Base-by-base conservation (phyloP, 35 echinoderm and acorn worm species). In the Anneissia japonica region DNA sequence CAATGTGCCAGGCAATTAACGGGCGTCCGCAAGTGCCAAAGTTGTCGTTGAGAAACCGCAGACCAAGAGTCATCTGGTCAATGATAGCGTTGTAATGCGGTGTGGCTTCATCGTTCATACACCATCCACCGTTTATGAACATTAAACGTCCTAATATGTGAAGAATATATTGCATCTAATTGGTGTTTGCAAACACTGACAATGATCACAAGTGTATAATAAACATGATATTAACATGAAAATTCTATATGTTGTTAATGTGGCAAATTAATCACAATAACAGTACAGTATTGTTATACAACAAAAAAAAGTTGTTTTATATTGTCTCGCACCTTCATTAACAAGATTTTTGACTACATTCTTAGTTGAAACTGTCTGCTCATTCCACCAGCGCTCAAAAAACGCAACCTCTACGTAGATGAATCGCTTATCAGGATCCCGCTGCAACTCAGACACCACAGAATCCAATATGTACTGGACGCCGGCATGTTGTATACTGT, bases 51-150 rank as follows among this genome's bases (percentile, higher is more conserved):
- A 99, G 83, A 81, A 99, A 99, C 23, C 82, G 31, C 19, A 94
- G 83, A 12, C 96, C 96, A 5, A 91, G 10, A 16, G 96, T 89
- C 92, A 99, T 99, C 86, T 99, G 96, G 46, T 99, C 96, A 38
- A 99, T 92, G 86, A 99, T 99, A 74, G 92, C 89, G 51, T 92
- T 99, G 89, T 99, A 99, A 51, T 99, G 96, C 1, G 96, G 94
- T 76, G 88, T 89, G 26, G 96, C 96, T 88, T 99, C 96, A 45
- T 99, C 96, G 46, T 99, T 99, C 96, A 99, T 99, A 72, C 96
- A 91, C 96, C 96, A 99, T 21, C 96, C 96, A 32, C 96, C 96
- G 33, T 99, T 99, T 83, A 99, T 93, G 76, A 99, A 99, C 74
- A 91, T 90, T 17, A 99, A 83, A 10, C 96, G 89, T 83, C 96